These are phyloP conservation scores for Acanthopleura granulata DNA, from an alignment of 2,888 invertebrate genomes.

Conservation along the genomic window DNA sequence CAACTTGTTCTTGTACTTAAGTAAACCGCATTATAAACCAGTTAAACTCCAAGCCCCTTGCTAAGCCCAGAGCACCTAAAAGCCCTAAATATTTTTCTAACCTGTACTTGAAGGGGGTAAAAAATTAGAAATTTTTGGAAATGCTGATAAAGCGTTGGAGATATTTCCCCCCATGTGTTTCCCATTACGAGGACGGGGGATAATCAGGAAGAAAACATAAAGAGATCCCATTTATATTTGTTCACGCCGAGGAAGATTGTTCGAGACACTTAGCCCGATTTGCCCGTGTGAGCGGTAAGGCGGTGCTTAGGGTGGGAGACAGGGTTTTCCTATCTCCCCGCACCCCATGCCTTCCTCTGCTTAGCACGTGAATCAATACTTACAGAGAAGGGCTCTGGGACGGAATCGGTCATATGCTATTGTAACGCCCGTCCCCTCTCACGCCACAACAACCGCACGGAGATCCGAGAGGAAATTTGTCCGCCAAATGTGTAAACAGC, in stretches of 20 bases:
- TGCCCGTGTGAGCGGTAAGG: background rate
- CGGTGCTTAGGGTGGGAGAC: background rate
- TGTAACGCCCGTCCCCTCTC: background rate
- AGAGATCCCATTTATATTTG: constrained; percentile 5
- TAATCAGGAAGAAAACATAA: constrained; percentile 4
- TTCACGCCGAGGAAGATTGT: constrained; percentile 13
- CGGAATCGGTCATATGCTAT: constrained; percentile 1
- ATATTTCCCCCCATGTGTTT: constrained; percentile 12
- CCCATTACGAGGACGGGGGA: background rate
- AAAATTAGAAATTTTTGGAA: constrained; percentile 17
- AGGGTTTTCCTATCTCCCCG: background rate
- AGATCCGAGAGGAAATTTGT: constrained; percentile 11
- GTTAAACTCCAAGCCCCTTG: no score
- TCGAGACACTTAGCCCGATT: constrained; percentile 12
- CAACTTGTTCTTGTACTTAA: no score
- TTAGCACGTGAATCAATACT: constrained; percentile 16
- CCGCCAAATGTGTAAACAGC: constrained; percentile 16
- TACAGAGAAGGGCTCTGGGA: background rate
- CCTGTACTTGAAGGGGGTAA: background rate
- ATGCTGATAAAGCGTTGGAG: constrained; percentile 1
- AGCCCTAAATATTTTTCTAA: constrained; percentile 8
- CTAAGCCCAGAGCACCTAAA: background rate
- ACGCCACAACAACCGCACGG: background rate
- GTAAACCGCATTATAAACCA: no score
- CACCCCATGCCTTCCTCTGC: background rate